A percentile compares a stretch with the other conserved stretches of the same genome.
These are phyloP conservation scores for Otus sunia DNA, from an alignment of 2,113 vertebrate genomes.

Conservation along the genomic window DNA sequence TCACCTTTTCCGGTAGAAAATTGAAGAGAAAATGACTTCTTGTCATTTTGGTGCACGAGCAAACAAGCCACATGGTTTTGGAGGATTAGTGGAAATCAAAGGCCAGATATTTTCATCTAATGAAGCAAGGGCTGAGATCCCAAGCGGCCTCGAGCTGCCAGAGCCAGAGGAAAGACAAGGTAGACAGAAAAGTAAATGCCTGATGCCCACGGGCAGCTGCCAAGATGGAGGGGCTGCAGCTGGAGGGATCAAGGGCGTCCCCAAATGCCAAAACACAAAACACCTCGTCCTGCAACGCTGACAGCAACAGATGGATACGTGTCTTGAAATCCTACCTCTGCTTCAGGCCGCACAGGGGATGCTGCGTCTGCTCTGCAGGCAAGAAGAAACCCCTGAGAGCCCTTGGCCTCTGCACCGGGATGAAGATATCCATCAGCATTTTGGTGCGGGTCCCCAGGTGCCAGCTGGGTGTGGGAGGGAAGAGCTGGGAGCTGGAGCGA, in stretches of 20 bases:
- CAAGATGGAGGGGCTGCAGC: neutral
- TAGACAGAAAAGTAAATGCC: neutral
- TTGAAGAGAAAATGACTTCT: neutral
- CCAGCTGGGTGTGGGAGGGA: neutral
- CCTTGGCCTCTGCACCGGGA: neutral
- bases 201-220: neutral
- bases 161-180: fast-evolving
- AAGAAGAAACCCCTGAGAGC: neutral
- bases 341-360: fast-evolving
- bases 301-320: fast-evolving
- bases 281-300: neutral
- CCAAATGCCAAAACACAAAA: neutral
- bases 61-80: fast-evolving
- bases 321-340: neutral
- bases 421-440: neutral
- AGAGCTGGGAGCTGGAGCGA: neutral
- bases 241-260: neutral
- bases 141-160: neutral
- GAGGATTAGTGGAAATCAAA: neutral
- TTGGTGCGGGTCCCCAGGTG: fast-evolving
- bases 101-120: neutral
- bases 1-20: neutral
- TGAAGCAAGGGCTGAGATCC: neutral
- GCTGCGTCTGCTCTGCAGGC: neutral
- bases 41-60: neutral